phyloP scores from a whole-genome alignment of 2,797 vertebrate species.

The Sebastes glaucus region DNA sequence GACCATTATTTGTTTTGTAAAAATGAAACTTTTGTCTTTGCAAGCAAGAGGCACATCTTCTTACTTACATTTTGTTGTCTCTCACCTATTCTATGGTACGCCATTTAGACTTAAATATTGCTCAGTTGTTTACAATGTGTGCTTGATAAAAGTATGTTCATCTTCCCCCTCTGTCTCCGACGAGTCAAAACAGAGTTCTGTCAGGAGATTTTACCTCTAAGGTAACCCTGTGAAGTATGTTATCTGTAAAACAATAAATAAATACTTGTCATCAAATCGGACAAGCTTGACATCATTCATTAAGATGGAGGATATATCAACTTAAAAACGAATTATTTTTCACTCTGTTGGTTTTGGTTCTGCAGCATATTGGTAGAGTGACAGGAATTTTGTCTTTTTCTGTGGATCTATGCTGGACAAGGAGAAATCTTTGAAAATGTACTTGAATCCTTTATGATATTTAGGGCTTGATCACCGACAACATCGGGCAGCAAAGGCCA shows the following conservation, averaged over 20 bases:
- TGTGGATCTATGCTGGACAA: neutral
- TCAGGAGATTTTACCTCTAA: constrained; percentile 78
- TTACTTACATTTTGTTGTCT: constrained; percentile 82
- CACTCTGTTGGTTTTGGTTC: constrained; percentile 48
- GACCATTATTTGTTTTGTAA: constrained; percentile 83
- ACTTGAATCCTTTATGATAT: constrained; percentile 3
- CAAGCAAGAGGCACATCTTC: constrained; percentile 81
- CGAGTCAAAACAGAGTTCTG: constrained; percentile 70
- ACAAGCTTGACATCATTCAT: constrained; percentile 78
- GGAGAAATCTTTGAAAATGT: neutral
- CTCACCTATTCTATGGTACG: constrained; percentile 82
- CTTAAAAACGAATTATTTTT: constrained; percentile 15
- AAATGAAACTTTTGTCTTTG: constrained; percentile 81
- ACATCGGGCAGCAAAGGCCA: no score
- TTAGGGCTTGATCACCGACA: neutral
- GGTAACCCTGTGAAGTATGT: constrained; percentile 83
- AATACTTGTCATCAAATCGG: constrained; percentile 80
- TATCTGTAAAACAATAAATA: constrained; percentile 83
- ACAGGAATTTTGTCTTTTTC: neutral
- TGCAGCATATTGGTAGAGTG: constrained; percentile 44
- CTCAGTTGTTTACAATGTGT: constrained; percentile 85
- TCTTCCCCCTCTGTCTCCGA: constrained; percentile 69
- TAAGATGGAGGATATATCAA: constrained; percentile 47
- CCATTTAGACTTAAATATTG: constrained; percentile 82
- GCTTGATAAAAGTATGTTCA: constrained; percentile 81